phyloP scores from a whole-genome alignment of 2,113 vertebrate genomes.

The Ranitomeya imitator region DNA sequence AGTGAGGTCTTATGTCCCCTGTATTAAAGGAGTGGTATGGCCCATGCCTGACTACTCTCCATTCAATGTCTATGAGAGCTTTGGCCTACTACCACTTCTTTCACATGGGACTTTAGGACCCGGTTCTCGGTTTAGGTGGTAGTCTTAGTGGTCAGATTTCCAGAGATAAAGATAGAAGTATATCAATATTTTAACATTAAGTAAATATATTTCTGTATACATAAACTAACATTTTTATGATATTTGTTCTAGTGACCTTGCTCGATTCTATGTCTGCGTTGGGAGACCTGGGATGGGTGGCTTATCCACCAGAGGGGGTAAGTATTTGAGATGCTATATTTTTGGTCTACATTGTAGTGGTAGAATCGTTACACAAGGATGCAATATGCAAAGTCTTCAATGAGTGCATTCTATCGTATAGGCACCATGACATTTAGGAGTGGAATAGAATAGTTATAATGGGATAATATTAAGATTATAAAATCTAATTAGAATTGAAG shows the following conservation, averaged over 20 bases:
- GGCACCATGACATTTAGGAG: neutral
- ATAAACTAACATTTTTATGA: neutral
- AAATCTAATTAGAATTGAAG: neutral
- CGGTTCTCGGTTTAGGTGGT: too few relatives aligned
- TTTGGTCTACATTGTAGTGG: neutral
- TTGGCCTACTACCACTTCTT: too few relatives aligned
- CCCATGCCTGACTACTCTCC: too few relatives aligned
- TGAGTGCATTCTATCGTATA: neutral
- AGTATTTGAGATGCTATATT: slow-evolving; percentile 61
- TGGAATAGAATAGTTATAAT: neutral
- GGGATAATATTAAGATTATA: neutral
- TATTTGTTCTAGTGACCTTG: slow-evolving; percentile 73
- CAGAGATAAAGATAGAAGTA: too few relatives aligned
- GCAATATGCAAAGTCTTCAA: neutral
- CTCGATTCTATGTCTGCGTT: slow-evolving; percentile 82
- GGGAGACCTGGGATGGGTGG: slow-evolving; percentile 82
- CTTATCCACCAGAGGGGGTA: slow-evolving; percentile 80
- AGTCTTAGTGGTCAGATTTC: too few relatives aligned
- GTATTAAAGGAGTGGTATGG: too few relatives aligned
- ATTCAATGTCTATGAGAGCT: too few relatives aligned
- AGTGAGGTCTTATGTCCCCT: too few relatives aligned
- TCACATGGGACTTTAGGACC: too few relatives aligned
- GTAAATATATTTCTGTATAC: neutral
- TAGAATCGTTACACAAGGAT: neutral
- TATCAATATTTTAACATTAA: neutral